phyloP scores from a whole-genome alignment of 2,797 vertebrate species.

The Psittacula derbiana region DNA sequence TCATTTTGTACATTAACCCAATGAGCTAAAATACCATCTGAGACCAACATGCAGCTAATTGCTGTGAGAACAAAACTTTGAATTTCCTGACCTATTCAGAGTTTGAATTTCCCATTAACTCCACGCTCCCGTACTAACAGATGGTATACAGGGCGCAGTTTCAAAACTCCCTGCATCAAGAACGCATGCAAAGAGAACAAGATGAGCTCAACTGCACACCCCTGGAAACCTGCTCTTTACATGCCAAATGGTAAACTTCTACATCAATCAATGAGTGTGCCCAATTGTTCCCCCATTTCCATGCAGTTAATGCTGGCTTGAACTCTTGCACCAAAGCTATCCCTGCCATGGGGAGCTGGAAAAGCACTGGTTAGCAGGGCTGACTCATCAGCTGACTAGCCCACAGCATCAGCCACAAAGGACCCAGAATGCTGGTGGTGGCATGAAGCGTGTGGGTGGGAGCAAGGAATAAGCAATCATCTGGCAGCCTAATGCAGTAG shows the following conservation, averaged over 20 bases:
- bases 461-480: slow-evolving; percentile 65
- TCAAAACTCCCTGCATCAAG: neutral
- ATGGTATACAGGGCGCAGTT: slow-evolving; percentile 15
- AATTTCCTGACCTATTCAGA: slow-evolving; percentile 51
- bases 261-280: neutral
- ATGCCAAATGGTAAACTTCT: neutral
- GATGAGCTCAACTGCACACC: neutral
- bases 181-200: neutral
- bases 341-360: slow-evolving; percentile 23
- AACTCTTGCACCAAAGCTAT: neutral
- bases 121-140: neutral
- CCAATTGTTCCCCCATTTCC: neutral
- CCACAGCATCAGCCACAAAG: slow-evolving; percentile 61
- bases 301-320: neutral
- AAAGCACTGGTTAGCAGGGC: slow-evolving; percentile 55
- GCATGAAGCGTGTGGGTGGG: slow-evolving; percentile 65
- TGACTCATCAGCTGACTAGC: slow-evolving; percentile 63
- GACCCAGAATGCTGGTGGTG: slow-evolving; percentile 57
- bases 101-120: slow-evolving; percentile 25
- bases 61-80: slow-evolving; percentile 45
- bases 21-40: slow-evolving; percentile 33
- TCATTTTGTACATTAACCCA: neutral
- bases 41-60: slow-evolving; percentile 52
- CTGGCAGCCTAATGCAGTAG: slow-evolving; percentile 60
- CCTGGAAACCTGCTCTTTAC: slow-evolving; percentile 7